Percentiles rank a stretch among this genome's conserved stretches.
phyloP scores from a whole-genome alignment of 2,797 vertebrate species.

The Setipinna tenuifilis region DNA sequence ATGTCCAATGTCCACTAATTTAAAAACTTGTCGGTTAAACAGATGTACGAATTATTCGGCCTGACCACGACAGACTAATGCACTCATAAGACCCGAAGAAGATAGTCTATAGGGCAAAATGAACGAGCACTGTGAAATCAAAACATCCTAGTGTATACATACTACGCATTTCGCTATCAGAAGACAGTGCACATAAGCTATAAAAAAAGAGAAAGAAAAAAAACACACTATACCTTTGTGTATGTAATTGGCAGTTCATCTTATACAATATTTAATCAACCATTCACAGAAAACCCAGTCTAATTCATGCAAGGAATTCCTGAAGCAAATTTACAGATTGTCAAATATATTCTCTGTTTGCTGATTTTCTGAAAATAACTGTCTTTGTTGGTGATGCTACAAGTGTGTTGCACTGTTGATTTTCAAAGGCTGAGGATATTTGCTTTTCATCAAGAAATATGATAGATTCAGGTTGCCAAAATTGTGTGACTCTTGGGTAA shows the following conservation, averaged over 20 bases:
- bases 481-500: background rate
- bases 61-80: constrained; percentile 18
- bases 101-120: background rate
- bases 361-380: background rate
- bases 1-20: constrained; percentile 62
- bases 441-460: background rate
- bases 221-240: no score
- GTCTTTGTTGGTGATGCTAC: background rate
- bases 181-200: no score
- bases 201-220: no score
- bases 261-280: no score
- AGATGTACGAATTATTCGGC: constrained; percentile 52
- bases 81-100: no score
- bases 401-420: background rate
- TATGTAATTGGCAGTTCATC: no score
- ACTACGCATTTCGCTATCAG: no score
- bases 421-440: background rate
- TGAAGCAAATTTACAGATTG: background rate
- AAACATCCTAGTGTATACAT: constrained; percentile 33
- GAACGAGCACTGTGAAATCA: constrained; percentile 55
- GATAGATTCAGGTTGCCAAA: background rate
- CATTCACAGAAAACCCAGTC: background rate
- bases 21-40: constrained; percentile 51
- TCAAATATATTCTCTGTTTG: background rate
- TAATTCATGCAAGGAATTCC: background rate